These are phyloP conservation scores for Agrypnia vestita DNA, from an alignment of 1,140 invertebrate species.

Conservation along the genomic window DNA sequence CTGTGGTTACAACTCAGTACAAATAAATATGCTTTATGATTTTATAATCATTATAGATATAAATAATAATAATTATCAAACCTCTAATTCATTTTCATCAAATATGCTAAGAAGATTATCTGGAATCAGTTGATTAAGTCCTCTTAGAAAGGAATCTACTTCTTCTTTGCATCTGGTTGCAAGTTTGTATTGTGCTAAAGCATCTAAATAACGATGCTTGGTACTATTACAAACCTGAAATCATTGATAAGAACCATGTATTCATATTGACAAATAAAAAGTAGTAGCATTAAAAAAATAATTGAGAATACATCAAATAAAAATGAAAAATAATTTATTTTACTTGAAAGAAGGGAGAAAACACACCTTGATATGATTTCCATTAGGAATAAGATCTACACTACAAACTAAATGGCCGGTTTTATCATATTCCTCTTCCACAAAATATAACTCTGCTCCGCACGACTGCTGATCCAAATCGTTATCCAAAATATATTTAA, in stretches of 20 bases:
- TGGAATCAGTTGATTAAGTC: conserved; percentile 92
- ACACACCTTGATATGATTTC: conserved; percentile 73
- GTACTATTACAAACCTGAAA: conserved; percentile 82
- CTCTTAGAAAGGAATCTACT: conserved; percentile 90
- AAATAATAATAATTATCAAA: conserved; percentile 65
- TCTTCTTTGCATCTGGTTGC: conserved; percentile 87
- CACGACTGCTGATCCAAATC: conserved; percentile 79
- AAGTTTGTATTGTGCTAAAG: conserved; percentile 90
- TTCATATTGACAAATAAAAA: too few species aligned
- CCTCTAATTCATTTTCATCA: conserved; percentile 97
- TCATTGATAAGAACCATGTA: background rate
- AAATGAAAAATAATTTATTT: background rate
- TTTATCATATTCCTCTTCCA: conserved; percentile 90
- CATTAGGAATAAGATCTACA: conserved; percentile 85
- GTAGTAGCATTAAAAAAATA: background rate
- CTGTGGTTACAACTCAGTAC: too few species aligned
- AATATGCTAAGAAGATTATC: conserved; percentile 95
- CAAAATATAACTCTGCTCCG: conserved; percentile 89
- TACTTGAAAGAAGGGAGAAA: background rate
- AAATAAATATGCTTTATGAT: too few species aligned
- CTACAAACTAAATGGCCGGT: conserved; percentile 84
- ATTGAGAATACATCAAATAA: too few species aligned
- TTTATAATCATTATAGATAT: background rate
- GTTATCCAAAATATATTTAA: conserved; percentile 93
- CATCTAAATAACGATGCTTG: conserved; percentile 90